Percentiles rank a stretch among this genome's conserved stretches.
Evolutionary conservation across 2,888 invertebrate genomes (phyloP).

Genomic region (Mantis religiosa): DNA sequence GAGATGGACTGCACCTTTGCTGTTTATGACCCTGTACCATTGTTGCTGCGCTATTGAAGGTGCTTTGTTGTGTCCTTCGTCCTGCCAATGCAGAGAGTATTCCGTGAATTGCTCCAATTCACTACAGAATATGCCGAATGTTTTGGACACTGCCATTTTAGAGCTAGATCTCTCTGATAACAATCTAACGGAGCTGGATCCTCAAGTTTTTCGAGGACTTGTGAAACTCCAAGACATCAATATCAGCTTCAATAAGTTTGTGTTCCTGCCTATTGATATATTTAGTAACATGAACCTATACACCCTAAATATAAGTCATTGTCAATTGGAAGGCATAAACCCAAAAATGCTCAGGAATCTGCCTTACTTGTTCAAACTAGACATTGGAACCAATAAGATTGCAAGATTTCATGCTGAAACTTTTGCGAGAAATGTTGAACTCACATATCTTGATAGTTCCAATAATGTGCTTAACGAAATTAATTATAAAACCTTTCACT

Average conservation of each 20-base stretch:
- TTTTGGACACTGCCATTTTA: not conserved
- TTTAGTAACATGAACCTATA: not conserved
- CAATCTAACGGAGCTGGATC: not conserved
- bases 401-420: not conserved
- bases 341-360: not conserved
- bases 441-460: not conserved
- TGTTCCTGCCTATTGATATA: not conserved
- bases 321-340: not conserved
- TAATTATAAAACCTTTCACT: not conserved
- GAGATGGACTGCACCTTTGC: not conserved
- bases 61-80: not conserved
- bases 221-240: not conserved
- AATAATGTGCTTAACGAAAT: not conserved
- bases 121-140: not conserved
- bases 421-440: not conserved
- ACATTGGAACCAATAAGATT: not conserved
- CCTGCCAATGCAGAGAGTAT: not conserved
- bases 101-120: not conserved
- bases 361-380: not conserved
- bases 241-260: not conserved
- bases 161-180: not conserved
- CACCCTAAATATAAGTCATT: not conserved
- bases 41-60: not conserved
- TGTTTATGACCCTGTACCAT: not conserved
- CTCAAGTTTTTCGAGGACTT: not conserved